phyloP scores from a whole-genome alignment of 2,797 vertebrate genomes.

The Acanthiza pusilla region DNA sequence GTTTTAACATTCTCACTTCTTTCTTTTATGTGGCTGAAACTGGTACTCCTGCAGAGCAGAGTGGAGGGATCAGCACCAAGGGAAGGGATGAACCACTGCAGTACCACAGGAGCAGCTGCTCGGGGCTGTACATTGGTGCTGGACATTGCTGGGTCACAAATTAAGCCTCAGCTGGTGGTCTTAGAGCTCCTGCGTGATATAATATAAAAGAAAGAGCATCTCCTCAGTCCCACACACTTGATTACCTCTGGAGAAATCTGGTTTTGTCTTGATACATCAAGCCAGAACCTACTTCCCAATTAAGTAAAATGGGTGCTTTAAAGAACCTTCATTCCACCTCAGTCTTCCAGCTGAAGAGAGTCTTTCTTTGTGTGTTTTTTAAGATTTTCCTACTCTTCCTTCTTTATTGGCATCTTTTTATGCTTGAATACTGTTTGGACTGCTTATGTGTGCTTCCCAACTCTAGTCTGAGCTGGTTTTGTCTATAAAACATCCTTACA shows the following conservation, averaged over 20 bases:
- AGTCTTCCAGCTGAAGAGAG: background rate
- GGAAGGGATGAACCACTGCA: fast-evolving
- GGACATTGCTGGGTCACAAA: background rate
- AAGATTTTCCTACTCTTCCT: background rate
- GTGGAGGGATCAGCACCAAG: fast-evolving
- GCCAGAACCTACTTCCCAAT: background rate
- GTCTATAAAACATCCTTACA: background rate
- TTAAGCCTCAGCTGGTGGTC: background rate
- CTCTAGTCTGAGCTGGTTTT: background rate
- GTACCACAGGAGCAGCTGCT: background rate
- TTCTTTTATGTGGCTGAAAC: fast-evolving
- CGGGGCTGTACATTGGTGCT: fast-evolving
- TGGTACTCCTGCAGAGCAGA: fast-evolving
- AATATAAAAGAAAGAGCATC: fast-evolving
- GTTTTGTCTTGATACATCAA: fast-evolving
- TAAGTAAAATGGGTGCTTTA: fast-evolving
- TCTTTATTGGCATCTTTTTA: background rate
- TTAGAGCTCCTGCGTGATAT: background rate
- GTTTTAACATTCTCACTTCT: background rate
- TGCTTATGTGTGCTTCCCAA: background rate
- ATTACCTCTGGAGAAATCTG: background rate
- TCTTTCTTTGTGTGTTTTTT: fast-evolving
- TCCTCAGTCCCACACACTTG: background rate
- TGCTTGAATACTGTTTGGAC: background rate
- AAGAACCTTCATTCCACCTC: background rate